A percentile compares a stretch with the other conserved stretches of the same genome.
phyloP scores from a whole-genome alignment of 2,888 invertebrate species.

The Agriopis marginaria region DNA sequence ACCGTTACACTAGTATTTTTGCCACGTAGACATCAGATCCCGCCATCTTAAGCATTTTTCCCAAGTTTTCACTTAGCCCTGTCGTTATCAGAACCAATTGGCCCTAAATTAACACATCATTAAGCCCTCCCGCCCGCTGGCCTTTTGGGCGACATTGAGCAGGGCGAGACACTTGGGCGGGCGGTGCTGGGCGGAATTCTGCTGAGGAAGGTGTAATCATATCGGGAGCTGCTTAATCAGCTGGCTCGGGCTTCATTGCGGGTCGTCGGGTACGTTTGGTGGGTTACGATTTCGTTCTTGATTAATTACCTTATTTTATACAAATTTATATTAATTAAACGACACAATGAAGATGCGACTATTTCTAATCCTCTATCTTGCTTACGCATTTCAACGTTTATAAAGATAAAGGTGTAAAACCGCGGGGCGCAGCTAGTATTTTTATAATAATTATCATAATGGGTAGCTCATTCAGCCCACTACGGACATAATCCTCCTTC shows the following conservation, averaged over 20 bases:
- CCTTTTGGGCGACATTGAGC: slow-evolving; percentile 50
- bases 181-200: slow-evolving; percentile 16
- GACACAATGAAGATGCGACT: too few species aligned
- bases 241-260: slow-evolving; percentile 8
- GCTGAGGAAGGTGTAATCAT: slow-evolving; percentile 32
- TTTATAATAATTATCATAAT: too few species aligned
- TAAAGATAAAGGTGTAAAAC: too few species aligned
- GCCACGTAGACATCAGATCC: not conserved
- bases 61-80: slow-evolving; percentile 36
- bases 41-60: slow-evolving; percentile 19
- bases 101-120: slow-evolving; percentile 63
- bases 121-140: slow-evolving; percentile 51
- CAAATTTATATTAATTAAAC: too few species aligned
- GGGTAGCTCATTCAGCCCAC: too few species aligned
- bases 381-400: too few species aligned
- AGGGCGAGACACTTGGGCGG: slow-evolving; percentile 30
- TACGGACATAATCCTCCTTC: too few species aligned
- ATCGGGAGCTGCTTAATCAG: slow-evolving; percentile 29
- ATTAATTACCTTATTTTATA: slow-evolving; percentile 1
- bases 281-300: not conserved
- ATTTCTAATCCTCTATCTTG: too few species aligned
- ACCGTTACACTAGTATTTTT: not conserved
- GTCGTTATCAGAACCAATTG: slow-evolving; percentile 53
- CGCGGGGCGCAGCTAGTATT: too few species aligned
- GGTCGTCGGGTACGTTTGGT: not conserved